A percentile compares a stretch with the other conserved stretches of the same genome.
phyloP scores from a whole-genome alignment of 2,797 vertebrate genomes.

The Streptopelia turtur region DNA sequence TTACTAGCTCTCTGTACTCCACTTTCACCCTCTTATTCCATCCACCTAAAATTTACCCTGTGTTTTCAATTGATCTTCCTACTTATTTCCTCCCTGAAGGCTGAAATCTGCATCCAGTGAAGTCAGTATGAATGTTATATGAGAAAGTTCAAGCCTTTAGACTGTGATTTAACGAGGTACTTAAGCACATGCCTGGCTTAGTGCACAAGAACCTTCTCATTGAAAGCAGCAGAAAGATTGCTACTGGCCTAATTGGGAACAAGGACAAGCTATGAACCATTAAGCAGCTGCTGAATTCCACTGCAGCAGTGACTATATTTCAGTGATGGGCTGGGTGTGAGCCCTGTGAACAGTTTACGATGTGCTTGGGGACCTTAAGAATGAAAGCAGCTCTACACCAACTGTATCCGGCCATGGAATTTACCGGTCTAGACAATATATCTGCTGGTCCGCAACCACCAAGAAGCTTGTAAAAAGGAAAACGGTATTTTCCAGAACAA shows the following conservation, averaged over 20 bases:
- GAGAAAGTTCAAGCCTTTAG: slow-evolving; percentile 46
- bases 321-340: not conserved
- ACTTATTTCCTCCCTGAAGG: slow-evolving; percentile 15
- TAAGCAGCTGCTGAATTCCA: slow-evolving; percentile 39
- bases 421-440: not conserved
- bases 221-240: slow-evolving; percentile 36
- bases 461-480: not conserved
- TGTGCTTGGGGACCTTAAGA: slow-evolving; percentile 25
- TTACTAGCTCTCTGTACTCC: not conserved
- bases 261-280: not conserved
- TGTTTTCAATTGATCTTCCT: slow-evolving; percentile 30
- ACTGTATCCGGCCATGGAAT: not conserved
- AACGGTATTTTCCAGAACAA: slow-evolving; percentile 2
- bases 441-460: not conserved
- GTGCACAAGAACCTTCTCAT: not conserved
- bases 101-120: slow-evolving; percentile 28
- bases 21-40: slow-evolving; percentile 1
- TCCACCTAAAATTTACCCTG: slow-evolving; percentile 9
- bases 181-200: slow-evolving; percentile 32
- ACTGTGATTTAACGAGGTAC: slow-evolving; percentile 50
- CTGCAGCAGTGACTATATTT: not conserved
- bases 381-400: slow-evolving; percentile 8
- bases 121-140: slow-evolving; percentile 19
- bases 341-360: not conserved
- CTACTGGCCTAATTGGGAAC: slow-evolving; percentile 35